These are phyloP conservation scores for Linyphia triangularis DNA, from an alignment of 2,888 invertebrate species.

Conservation along the genomic window DNA sequence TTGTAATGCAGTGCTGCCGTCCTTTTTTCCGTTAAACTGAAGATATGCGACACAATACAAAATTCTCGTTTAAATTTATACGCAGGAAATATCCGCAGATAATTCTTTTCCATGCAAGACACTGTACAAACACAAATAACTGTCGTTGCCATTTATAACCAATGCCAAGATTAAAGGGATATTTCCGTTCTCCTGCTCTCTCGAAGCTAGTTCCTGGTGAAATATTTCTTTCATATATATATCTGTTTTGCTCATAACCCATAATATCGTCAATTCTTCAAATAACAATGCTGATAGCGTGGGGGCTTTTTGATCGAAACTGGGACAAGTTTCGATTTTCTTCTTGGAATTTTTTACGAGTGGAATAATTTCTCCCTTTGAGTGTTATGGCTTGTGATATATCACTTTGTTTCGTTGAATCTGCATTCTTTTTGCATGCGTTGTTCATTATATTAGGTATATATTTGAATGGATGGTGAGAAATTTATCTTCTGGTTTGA, in stretches of 20 bases:
- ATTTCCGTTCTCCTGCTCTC: not conserved
- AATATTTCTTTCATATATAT: conserved; percentile 41
- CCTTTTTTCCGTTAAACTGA: not conserved
- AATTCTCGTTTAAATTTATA: not conserved
- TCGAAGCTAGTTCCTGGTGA: conserved; percentile 11
- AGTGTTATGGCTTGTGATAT: not conserved
- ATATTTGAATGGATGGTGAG: not conserved
- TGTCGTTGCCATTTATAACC: conserved; percentile 34
- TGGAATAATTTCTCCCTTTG: conserved; percentile 21
- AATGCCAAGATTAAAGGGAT: conserved; percentile 26
- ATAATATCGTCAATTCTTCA: conserved; percentile 58
- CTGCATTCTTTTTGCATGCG: not conserved
- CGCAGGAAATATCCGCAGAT: not conserved
- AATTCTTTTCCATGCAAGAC: not conserved
- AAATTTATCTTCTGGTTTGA: not conserved
- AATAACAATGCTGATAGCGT: conserved; percentile 33
- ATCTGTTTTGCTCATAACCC: conserved; percentile 19
- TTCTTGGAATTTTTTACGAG: not conserved
- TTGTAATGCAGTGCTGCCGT: too few species aligned
- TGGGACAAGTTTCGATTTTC: conserved; percentile 33
- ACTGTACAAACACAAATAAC: conserved; percentile 8
- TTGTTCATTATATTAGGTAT: not conserved
- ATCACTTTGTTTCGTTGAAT: not conserved
- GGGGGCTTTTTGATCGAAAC: conserved; percentile 4
- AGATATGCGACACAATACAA: not conserved